phyloP scores from a whole-genome alignment of 2,113 vertebrate genomes.

The Bos javanicus region DNA sequence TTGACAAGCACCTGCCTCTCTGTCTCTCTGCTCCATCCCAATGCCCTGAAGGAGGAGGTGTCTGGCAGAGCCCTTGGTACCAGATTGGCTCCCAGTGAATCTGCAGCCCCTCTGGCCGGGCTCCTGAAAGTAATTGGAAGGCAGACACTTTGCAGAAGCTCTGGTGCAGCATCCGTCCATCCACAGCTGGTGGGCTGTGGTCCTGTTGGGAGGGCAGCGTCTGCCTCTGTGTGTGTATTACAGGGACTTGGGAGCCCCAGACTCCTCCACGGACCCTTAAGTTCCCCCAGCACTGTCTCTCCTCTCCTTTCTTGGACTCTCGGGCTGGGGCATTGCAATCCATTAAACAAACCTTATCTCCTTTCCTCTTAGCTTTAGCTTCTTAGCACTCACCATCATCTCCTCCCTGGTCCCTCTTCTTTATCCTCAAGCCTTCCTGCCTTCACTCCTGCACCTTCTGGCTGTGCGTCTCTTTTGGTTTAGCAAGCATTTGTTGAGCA shows the following conservation, averaged over 20 bases:
- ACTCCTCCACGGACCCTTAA: background rate
- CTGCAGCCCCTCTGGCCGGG: background rate
- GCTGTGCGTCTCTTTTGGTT: background rate
- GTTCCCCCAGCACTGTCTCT: accelerated
- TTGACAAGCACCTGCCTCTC: background rate
- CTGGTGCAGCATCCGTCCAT: background rate
- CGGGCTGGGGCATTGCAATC: background rate
- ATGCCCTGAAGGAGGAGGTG: background rate
- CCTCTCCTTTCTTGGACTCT: background rate
- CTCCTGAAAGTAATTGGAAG: background rate
- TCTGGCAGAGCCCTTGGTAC: background rate
- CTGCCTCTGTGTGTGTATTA: background rate
- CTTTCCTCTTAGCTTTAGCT: background rate
- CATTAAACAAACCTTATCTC: background rate
- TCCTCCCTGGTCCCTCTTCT: background rate
- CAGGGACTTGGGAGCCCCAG: background rate
- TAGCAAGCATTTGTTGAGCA: background rate
- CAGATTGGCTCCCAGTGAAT: background rate
- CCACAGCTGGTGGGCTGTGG: background rate
- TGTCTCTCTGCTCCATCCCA: background rate
- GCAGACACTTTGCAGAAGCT: background rate
- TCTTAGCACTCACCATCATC: background rate
- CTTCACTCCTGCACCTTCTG: background rate
- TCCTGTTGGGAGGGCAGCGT: background rate
- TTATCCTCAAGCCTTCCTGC: background rate